Conservation (phyloP, 2,888 invertebrate genomes). For the Agrilus mali region DNA sequence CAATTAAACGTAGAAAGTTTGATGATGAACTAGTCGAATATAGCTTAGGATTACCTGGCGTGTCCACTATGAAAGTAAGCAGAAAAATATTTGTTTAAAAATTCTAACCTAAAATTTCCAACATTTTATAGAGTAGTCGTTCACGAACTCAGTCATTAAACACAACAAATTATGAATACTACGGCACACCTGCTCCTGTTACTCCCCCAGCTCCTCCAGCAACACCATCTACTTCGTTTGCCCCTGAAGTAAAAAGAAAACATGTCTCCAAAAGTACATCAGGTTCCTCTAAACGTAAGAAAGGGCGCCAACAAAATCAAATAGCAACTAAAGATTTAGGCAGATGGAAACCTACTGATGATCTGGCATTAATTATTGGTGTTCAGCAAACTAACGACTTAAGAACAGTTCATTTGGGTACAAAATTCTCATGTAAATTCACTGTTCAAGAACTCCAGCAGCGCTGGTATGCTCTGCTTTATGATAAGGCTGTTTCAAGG, state of each 20-base stretch:
- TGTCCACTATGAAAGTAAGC: conserved; percentile 30
- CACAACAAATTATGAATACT: conserved; percentile 26
- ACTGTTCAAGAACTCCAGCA: conserved; percentile 88
- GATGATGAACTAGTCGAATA: conserved; percentile 96
- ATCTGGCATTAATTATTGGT: conserved; percentile 83
- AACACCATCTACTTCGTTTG: conserved; percentile 15
- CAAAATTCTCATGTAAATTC: conserved; percentile 93
- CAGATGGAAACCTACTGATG: conserved; percentile 96
- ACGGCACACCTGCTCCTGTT: conserved; percentile 23
- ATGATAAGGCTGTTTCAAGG: conserved; percentile 87
- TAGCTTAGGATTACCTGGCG: conserved; percentile 55
- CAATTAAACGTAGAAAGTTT: conserved; percentile 89
- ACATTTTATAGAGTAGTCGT: conserved; percentile 25
- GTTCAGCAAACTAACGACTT: conserved; percentile 81
- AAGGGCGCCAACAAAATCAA: conserved; percentile 54
- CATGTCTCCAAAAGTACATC: conserved; percentile 31
- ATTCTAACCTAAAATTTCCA: too few species aligned
- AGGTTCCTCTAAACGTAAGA: conserved; percentile 37
- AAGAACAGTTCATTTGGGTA: conserved; percentile 73
- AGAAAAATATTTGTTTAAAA: background rate
- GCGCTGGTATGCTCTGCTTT: conserved; percentile 90
- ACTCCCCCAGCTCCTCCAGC: conserved; percentile 29
- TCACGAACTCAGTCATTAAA: conserved; percentile 30
- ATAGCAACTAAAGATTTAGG: conserved; percentile 75
- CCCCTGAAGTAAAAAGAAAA: conserved; percentile 32